Base-by-base conservation (phyloP, 2,888 invertebrate genomes). In the Lutraria lutraria region DNA sequence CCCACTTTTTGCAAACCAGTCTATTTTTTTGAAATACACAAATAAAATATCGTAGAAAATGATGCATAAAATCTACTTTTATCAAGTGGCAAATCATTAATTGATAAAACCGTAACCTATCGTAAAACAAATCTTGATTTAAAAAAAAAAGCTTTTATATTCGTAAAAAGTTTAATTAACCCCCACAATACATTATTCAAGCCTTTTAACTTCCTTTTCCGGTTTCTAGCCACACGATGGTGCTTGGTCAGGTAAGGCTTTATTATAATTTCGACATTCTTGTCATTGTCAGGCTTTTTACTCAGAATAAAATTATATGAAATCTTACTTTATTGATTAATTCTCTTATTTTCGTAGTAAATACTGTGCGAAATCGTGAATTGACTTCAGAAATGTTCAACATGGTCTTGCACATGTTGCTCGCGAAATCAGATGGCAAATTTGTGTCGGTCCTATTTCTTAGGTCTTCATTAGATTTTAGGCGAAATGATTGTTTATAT, bases 141-240 rank as follows among this genome's bases (percentile, higher is more conserved):
- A 4, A 43, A 43, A 43, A 4, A 4, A 43, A 43, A 4, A 43
- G 43, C 8, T 43, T 43, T 4, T 43, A 43, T 43, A 43, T 43
- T 43, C 43, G 8, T 43, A 43, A 43, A 43, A 43, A 43, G 43
- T 8, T 43, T 2, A 25, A 68, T 25, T 68, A 68, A 25, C 25
- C n/a, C 25, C 63, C 63, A 68, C 25, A n/a, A 76, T 76, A 2
- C 31, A 31, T 3, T 72, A 13, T 6, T n/a, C 72, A 31, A 72
- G 10, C 25, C 82, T 10, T 0, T 13, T 15, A 79, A 88, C 91
- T 91, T 91, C 91, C 91, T 91, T 91, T 91, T 89, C 91, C 89
- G 89, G 87, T 88, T 88, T 68, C 82, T 76, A 81, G 81, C 81
- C 86, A 86, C 91, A 89, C 89, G 82, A 91, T 91, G 91, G 85